Evolutionary conservation across 2,113 vertebrate species (phyloP), one percentile per base, ranked within the genome.

Genomic region (Greenwoodochromis staneri): DNA sequence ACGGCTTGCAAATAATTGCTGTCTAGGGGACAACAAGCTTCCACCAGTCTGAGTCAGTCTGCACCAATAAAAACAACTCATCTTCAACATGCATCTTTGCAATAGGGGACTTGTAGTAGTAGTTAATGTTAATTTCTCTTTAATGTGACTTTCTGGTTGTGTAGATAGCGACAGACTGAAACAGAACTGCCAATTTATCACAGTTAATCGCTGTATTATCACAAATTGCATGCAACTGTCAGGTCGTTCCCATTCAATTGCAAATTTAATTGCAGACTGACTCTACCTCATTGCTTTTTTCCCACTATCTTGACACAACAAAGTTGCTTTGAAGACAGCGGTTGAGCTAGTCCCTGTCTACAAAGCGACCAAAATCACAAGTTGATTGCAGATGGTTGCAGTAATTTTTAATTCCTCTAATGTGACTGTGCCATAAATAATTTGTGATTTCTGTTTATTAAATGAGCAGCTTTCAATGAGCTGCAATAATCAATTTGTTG

Each of bases 301-400:
- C 1, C 0, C 1, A 1, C 36, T 13, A 40, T 24, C 3, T 71
- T 42, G 38, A 42, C 36, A 71, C 38, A 42, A 21, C 66, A 27
- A 42, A 71, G 66, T 7, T 24, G 36, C 36, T 40, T 71, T 71
- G 36, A 69, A 69, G n/a, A 40, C 34, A 38, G 19, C 3, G 7
- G 19, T 13, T 69, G 11, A 69, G 19, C 38, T 71, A 14, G 66
- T 71, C 38, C 38, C 66, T 1, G 38, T 24, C 38, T 71, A 42
- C 13, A 42, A 42, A 71, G 13, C 2, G 8, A 42, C 0, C 13
- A 40, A 24, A 27, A 73, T 27, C 14, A 10, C 40, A 45, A 29
- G 40, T 76, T 76, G 4, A 47, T 1, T 47, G 0, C 1, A 19
- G 9, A 47, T 47, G 13, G 2, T 29, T 17, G 69, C 40, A 29